Base-by-base conservation (phyloP, 2,888 invertebrate species). In the Tinea semifulvella region DNA sequence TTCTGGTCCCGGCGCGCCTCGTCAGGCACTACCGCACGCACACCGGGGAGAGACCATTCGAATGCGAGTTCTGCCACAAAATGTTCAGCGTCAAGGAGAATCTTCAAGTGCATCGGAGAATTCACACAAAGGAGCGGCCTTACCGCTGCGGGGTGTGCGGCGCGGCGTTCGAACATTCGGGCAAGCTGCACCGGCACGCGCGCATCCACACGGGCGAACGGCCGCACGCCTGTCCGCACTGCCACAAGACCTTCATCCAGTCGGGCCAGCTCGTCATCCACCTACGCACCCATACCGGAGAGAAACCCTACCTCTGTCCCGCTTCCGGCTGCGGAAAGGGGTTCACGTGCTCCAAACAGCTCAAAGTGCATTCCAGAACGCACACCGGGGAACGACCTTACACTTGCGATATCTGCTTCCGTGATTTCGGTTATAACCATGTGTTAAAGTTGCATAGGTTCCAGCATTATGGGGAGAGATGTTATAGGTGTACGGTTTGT, bases 71-170 rank as follows among this genome's bases (percentile, higher is more conserved):
- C 68, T 95, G 94, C 76, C 91, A 90, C 69, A 95, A 95, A 70
- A 90, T 92, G 61, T 95, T 95, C 74, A 94, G 94, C 61, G 94
- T 94, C 6, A 94, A 94, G 70, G 94, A 94, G 69, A 95, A 95
- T 67, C 81, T 95, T 47, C 93, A 93, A 73, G 94, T 94, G 10
- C 95, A 95, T 67, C 83, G 89, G 28, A 86, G 95, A 47, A 94
- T 94, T 52, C 95, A 95, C 68, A 95, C 94, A 47, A 94, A 94
- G 71, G 94, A 94, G 68, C 85, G 94, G 1, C 94, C 94, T 0
- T 94, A 94, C 73, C 90, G 93, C 58, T 95, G 94, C 62, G 88
- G 91, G 49, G 92, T 94, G 2, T 95, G 94, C 65, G 90, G 89
- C 8, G 84, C 94, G 3, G 94, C 94, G 0, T 95, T 95, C 61